Conservation (phyloP, 2,888 invertebrate genomes). For the Didymodactylos carnosus region DNA sequence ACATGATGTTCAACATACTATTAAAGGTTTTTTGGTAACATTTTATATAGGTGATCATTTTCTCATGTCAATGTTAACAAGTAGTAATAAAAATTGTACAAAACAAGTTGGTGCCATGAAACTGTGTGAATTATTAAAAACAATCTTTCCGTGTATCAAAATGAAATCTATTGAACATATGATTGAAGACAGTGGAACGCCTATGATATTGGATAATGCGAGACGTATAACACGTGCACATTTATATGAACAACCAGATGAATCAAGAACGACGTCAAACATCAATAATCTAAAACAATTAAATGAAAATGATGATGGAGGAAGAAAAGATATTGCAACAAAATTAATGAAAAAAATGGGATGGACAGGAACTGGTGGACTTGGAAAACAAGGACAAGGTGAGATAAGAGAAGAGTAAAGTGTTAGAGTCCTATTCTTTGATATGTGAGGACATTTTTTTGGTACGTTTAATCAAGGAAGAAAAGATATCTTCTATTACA, state of each 20-base stretch:
- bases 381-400: neutral
- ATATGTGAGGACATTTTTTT: no score
- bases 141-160: neutral
- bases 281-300: neutral
- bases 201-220: neutral
- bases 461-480: no score
- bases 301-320: no score
- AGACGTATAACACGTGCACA: neutral
- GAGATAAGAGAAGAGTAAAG: no score
- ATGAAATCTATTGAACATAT: neutral
- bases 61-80: neutral
- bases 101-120: neutral
- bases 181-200: neutral
- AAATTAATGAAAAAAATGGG: slow-evolving; percentile 1
- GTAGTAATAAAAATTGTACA: neutral
- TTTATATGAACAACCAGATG: neutral
- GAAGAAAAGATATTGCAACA: neutral
- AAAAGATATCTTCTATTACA: no score
- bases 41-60: neutral
- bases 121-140: neutral
- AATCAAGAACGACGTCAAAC: neutral
- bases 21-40: neutral
- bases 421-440: no score
- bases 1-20: neutral
- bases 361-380: neutral